Evolutionary conservation across 2,888 invertebrate species (phyloP).

Genomic region (Pachliopta kotzebuea): DNA sequence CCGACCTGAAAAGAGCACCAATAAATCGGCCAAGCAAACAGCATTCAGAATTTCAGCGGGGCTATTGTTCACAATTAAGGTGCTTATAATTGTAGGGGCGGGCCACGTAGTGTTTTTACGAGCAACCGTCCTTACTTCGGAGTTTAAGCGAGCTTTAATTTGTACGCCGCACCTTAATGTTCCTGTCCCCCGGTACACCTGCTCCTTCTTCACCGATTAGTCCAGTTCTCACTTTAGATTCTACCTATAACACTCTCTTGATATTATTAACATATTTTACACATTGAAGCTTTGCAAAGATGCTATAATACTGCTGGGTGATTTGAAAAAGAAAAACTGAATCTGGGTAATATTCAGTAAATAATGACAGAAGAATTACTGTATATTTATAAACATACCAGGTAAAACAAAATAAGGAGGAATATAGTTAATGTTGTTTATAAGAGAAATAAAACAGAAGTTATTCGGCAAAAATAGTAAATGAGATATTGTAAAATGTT

Average conservation of each 20-base stretch:
- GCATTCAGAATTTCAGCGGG: conserved; percentile 4
- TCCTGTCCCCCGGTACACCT: conserved; percentile 6
- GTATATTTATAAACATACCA: no score
- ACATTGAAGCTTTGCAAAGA: no score
- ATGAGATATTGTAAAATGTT: no score
- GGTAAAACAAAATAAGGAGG: no score
- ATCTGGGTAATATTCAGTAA: no score
- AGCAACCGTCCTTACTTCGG: conserved; percentile 38
- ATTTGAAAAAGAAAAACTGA: no score
- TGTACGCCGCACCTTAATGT: conserved; percentile 1
- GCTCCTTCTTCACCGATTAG: conserved; percentile 1
- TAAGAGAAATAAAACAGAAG: no score
- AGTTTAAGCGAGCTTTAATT: conserved; percentile 14
- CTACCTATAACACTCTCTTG: neutral
- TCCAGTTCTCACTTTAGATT: neutral
- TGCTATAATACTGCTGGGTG: no score
- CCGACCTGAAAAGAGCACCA: conserved; percentile 1
- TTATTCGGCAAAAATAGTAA: no score
- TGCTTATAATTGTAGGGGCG: conserved; percentile 59
- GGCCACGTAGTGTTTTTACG: conserved; percentile 53
- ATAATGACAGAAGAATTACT: no score
- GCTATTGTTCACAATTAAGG: conserved; percentile 58
- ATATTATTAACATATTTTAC: neutral
- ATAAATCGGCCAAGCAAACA: conserved; percentile 19
- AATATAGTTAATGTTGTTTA: no score